Percentiles rank a stretch among this genome's conserved stretches.
These are phyloP conservation scores for Cacoxenus indagator DNA, from an alignment of 2,888 invertebrate species.

Conservation along the genomic window DNA sequence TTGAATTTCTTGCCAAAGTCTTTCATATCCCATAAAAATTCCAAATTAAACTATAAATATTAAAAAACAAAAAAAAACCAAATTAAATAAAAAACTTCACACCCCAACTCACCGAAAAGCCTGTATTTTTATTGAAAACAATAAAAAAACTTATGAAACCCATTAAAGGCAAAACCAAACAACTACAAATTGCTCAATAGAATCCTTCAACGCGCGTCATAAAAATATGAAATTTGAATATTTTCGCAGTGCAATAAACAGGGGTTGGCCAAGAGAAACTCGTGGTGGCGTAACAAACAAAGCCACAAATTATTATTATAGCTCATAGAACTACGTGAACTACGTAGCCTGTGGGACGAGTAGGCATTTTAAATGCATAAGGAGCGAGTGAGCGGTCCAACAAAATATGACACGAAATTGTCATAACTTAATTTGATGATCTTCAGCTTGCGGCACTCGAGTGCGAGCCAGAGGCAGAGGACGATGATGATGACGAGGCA, in stretches of 20 bases:
- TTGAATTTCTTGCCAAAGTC: too few relatives aligned
- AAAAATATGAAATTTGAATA: slow-evolving; percentile 34
- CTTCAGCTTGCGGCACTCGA: slow-evolving; percentile 23
- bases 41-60: too few relatives aligned
- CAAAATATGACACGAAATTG: slow-evolving; percentile 36
- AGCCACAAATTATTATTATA: slow-evolving; percentile 64
- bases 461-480: not conserved
- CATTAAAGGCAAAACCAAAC: slow-evolving; percentile 57
- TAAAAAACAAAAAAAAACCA: not conserved
- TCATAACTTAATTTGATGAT: slow-evolving; percentile 48
- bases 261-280: slow-evolving; percentile 17
- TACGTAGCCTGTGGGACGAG: slow-evolving; percentile 3
- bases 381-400: too few relatives aligned
- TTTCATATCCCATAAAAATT: too few relatives aligned
- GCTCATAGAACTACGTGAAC: slow-evolving; percentile 52
- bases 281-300: slow-evolving; percentile 28
- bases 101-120: slow-evolving; percentile 8
- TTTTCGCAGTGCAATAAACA: not conserved
- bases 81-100: not conserved
- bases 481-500: slow-evolving; percentile 34
- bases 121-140: slow-evolving; percentile 53
- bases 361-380: not conserved
- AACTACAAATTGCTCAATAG: slow-evolving; percentile 54
- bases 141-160: slow-evolving; percentile 61
- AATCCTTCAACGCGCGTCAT: slow-evolving; percentile 28